Conservation (phyloP, 2,888 invertebrate genomes). For the Tachina lurida region DNA sequence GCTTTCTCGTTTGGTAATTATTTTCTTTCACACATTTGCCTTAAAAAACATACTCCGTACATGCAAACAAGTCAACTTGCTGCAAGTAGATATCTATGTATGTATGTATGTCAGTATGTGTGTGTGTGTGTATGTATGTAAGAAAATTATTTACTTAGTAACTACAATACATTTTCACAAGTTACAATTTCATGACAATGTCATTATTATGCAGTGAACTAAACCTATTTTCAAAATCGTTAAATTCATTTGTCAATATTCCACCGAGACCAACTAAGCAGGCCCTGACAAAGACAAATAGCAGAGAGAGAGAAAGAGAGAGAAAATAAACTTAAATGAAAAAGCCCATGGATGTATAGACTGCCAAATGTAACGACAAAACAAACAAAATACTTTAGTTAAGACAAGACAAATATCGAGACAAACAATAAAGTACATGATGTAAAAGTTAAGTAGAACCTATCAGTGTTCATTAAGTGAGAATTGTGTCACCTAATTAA, state of each 20-base stretch:
- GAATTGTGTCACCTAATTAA: conserved; percentile 83
- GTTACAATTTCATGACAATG: conserved; percentile 71
- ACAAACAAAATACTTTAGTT: conserved; percentile 53
- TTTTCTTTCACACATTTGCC: conserved; percentile 62
- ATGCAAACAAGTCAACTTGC: conserved; percentile 6
- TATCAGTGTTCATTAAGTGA: conserved; percentile 78
- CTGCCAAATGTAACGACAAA: conserved; percentile 52
- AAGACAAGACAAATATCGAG: conserved; percentile 48
- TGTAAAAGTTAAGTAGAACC: conserved; percentile 68
- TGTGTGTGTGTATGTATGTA: neutral
- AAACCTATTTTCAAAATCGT: conserved; percentile 60
- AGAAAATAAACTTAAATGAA: neutral
- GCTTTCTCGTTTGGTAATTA: conserved; percentile 56
- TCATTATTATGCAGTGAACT: conserved; percentile 71
- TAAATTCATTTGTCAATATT: conserved; percentile 71
- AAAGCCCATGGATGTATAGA: conserved; percentile 30
- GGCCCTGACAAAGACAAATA: conserved; percentile 19
- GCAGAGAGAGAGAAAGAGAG: neutral
- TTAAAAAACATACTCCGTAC: neutral
- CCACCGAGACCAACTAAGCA: conserved; percentile 16
- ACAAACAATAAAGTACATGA: conserved; percentile 67
- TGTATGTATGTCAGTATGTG: neutral
- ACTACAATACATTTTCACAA: conserved; percentile 56
- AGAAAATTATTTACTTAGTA: conserved; percentile 47
- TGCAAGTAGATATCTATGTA: conserved; percentile 1